phyloP scores from a whole-genome alignment of 1,140 invertebrate genomes.

The Platorchestia sp. region DNA sequence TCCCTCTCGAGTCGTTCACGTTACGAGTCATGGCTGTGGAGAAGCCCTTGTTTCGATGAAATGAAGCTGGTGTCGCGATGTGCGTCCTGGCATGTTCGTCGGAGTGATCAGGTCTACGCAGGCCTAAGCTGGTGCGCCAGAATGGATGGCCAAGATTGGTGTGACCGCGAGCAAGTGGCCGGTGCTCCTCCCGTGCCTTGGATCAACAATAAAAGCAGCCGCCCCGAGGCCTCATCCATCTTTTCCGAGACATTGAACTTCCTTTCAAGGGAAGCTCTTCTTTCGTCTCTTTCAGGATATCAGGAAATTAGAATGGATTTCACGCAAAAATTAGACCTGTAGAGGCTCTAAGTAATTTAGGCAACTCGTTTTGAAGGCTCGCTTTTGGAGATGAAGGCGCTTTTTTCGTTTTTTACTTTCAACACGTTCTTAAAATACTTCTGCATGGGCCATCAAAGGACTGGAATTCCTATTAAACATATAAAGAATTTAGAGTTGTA shows the following conservation, averaged over 20 bases:
- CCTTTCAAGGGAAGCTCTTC: conserved; percentile 26
- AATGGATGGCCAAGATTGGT: conserved; percentile 44
- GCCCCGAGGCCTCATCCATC: conserved; percentile 39
- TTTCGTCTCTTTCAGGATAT: background rate
- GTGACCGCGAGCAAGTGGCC: background rate
- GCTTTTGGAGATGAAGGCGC: background rate
- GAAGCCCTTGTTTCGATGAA: background rate
- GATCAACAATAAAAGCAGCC: conserved; percentile 50
- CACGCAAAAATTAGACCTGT: conserved; percentile 4
- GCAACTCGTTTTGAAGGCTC: background rate
- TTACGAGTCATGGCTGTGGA: background rate
- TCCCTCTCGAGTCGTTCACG: background rate
- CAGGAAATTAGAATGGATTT: background rate
- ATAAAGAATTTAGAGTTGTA: background rate
- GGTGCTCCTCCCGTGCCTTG: background rate
- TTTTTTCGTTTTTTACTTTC: background rate
- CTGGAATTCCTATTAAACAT: background rate
- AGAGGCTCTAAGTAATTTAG: conserved; percentile 9
- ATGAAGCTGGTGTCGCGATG: background rate
- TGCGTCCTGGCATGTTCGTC: background rate
- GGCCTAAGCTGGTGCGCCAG: background rate
- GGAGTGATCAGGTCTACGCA: background rate
- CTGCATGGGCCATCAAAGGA: background rate
- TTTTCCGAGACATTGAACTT: conserved; percentile 54
- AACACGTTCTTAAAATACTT: background rate